These are phyloP conservation scores for Helicoverpa assulta DNA, from an alignment of 2,888 invertebrate species.

Conservation along the genomic window DNA sequence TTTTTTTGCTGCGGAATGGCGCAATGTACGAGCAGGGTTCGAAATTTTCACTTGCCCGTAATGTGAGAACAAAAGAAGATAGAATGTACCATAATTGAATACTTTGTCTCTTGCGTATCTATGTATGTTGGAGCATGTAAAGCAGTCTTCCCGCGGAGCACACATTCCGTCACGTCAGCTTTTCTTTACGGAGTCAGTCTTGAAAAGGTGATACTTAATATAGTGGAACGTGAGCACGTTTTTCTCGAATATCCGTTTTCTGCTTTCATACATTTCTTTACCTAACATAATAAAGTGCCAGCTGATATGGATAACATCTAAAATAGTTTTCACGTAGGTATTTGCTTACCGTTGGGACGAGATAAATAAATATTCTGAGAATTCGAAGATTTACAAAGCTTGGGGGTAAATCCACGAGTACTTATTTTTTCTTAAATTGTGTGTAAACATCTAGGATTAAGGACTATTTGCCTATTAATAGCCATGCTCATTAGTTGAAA, in stretches of 20 bases:
- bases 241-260: constrained; percentile 29
- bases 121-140: constrained; percentile 69
- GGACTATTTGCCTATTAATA: too few relatives aligned
- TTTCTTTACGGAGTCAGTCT: constrained; percentile 65
- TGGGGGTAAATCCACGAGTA: constrained; percentile 11
- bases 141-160: constrained; percentile 65
- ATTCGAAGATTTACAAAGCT: background rate
- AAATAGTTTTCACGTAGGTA: background rate
- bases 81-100: constrained; percentile 64
- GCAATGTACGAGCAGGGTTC: background rate
- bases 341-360: constrained; percentile 7
- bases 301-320: constrained; percentile 20
- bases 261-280: constrained; percentile 25
- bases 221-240: constrained; percentile 42
- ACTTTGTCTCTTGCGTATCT: constrained; percentile 66
- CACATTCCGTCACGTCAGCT: constrained; percentile 73
- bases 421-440: too few relatives aligned
- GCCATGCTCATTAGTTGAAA: too few relatives aligned
- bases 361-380: background rate
- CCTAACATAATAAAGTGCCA: constrained; percentile 23
- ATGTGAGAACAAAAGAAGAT: constrained; percentile 34
- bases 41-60: constrained; percentile 30
- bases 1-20: background rate
- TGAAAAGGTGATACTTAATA: constrained; percentile 56
- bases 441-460: too few relatives aligned